A percentile compares a stretch with the other conserved stretches of the same genome.
Conservation (phyloP, 2,797 vertebrate species). For the Acipenser oxyrinchus region DNA sequence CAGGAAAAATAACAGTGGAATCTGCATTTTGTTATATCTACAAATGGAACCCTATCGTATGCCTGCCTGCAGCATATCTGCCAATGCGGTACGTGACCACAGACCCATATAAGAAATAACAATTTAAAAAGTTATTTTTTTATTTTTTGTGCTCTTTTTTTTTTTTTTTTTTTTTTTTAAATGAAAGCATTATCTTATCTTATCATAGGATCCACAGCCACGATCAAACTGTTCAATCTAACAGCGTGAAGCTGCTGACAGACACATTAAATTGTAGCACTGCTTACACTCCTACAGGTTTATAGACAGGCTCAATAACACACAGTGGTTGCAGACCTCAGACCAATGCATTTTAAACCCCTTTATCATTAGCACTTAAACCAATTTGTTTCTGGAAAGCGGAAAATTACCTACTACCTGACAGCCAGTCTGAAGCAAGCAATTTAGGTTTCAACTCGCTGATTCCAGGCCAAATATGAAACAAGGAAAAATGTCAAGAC, state of each 20-base stretch:
- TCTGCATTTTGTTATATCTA: too few relatives aligned
- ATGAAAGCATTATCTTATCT: too few relatives aligned
- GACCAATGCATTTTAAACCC: conserved; percentile 4
- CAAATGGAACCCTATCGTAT: too few relatives aligned
- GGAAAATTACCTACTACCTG: neutral
- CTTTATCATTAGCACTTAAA: neutral
- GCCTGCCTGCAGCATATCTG: too few relatives aligned
- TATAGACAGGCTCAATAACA: neutral
- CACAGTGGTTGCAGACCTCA: neutral
- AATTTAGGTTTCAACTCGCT: too few relatives aligned
- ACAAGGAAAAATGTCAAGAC: neutral
- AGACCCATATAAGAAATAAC: too few relatives aligned
- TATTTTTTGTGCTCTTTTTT: too few relatives aligned
- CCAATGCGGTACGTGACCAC: too few relatives aligned
- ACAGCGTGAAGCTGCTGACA: neutral
- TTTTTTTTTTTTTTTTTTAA: too few relatives aligned
- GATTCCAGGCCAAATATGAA: neutral
- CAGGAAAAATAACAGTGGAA: too few relatives aligned
- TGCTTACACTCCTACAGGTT: neutral
- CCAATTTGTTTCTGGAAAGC: neutral
- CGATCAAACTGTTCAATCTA: neutral
- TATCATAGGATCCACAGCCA: neutral
- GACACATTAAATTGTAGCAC: neutral
- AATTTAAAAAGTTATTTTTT: too few relatives aligned
- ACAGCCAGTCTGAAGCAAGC: neutral